phyloP scores from a whole-genome alignment of 2,888 invertebrate species.

The Physocephala rufipes region DNA sequence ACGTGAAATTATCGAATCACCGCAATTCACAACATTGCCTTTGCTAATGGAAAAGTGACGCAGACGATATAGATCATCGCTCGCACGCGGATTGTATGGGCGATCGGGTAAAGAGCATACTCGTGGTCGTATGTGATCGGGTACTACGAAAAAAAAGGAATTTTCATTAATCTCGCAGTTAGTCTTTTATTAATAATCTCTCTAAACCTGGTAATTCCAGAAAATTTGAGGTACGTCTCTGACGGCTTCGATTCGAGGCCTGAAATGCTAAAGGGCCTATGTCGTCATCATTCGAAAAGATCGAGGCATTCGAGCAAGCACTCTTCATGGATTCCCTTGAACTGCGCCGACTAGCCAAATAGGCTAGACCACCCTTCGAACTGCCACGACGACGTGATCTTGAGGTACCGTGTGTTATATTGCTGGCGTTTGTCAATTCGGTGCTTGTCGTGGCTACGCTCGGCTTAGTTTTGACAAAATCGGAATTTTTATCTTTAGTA shows the following conservation, averaged over 20 bases:
- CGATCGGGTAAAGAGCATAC: constrained; percentile 88
- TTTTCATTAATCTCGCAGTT: neutral
- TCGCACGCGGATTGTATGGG: constrained; percentile 83
- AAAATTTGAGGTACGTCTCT: constrained; percentile 86
- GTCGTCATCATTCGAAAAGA: constrained; percentile 79
- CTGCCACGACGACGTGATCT: constrained; percentile 73
- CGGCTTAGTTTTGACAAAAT: constrained; percentile 63
- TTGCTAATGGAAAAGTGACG: constrained; percentile 88
- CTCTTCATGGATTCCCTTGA: constrained; percentile 76
- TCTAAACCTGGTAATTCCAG: constrained; percentile 81
- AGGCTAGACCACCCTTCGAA: constrained; percentile 74
- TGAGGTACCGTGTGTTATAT: constrained; percentile 44
- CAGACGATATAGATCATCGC: constrained; percentile 85
- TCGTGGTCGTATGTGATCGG: constrained; percentile 83
- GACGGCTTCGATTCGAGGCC: constrained; percentile 79
- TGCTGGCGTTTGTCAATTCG: constrained; percentile 27
- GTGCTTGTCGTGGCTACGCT: constrained; percentile 49
- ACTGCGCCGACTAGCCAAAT: constrained; percentile 86
- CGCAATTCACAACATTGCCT: constrained; percentile 88
- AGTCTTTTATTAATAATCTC: neutral
- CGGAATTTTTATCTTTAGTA: constrained; percentile 62
- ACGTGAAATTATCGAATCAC: constrained; percentile 87
- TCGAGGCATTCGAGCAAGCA: constrained; percentile 76
- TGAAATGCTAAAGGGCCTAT: constrained; percentile 84
- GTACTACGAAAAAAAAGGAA: constrained; percentile 69